phyloP scores from a whole-genome alignment of 2,888 invertebrate genomes.

The Cremastobaeus sp. region DNA sequence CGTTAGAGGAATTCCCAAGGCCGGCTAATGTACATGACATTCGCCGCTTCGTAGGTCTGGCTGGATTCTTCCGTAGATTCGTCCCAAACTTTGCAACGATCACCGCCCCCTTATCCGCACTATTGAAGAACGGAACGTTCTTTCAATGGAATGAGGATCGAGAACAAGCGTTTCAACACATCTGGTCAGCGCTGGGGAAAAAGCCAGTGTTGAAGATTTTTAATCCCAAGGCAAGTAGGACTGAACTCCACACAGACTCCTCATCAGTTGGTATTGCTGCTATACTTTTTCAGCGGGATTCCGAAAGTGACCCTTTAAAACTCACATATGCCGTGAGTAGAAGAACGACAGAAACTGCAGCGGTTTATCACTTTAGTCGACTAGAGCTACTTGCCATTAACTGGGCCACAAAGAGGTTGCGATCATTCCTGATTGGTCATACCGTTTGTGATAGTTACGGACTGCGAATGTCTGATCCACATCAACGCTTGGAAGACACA shows the following conservation, averaged over 20 bases:
- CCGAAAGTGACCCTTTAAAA: not conserved
- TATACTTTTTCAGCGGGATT: not conserved
- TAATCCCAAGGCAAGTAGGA: not conserved
- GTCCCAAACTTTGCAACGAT: not conserved
- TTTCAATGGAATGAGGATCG: not conserved
- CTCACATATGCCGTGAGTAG: not conserved
- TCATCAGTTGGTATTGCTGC: not conserved
- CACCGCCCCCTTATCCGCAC: not conserved
- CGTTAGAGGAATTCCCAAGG: not conserved
- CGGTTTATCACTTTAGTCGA: constrained; percentile 8
- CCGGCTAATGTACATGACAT: not conserved
- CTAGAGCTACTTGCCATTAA: constrained; percentile 12
- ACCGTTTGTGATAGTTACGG: not conserved
- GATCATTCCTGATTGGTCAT: constrained; percentile 7
- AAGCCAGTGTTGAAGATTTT: not conserved
- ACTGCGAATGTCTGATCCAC: not conserved
- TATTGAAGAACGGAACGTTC: not conserved
- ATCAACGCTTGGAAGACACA: not conserved
- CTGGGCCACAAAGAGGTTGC: not conserved
- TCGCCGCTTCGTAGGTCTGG: not conserved
- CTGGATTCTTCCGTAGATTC: not conserved
- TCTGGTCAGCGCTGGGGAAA: not conserved
- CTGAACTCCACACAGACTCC: not conserved
- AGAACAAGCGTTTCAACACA: not conserved
- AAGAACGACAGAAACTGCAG: not conserved